Evolutionary conservation across 1,140 invertebrate genomes (phyloP).

Genomic region (Grapholita molesta): DNA sequence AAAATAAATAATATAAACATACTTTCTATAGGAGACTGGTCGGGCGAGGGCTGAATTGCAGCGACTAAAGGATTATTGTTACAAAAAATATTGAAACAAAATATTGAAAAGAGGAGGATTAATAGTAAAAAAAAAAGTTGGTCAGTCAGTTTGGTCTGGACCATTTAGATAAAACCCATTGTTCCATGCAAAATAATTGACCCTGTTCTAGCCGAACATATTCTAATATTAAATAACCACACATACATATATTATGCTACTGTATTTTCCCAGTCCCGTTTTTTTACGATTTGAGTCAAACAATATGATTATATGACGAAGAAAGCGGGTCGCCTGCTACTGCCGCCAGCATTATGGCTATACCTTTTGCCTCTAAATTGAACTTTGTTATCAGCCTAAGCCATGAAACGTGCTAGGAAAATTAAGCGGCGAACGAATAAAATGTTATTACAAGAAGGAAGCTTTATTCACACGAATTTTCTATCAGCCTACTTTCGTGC

Average conservation of each 20-base stretch:
- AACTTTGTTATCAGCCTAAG: conserved; percentile 36
- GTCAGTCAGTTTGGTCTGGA: too few relatives aligned
- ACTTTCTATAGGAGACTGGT: not conserved
- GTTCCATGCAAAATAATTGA: too few relatives aligned
- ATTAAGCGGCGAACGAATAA: conserved; percentile 28
- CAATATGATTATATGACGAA: not conserved
- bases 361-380: conserved; percentile 28
- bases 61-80: not conserved
- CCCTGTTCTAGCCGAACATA: too few relatives aligned
- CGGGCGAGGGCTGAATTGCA: not conserved
- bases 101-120: too few relatives aligned
- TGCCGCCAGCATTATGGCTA: conserved; percentile 21
- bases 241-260: too few relatives aligned
- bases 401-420: conserved; percentile 34
- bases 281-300: too few relatives aligned
- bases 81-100: not conserved
- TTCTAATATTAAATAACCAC: too few relatives aligned
- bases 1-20: conserved; percentile 24
- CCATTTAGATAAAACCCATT: too few relatives aligned
- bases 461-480: conserved; percentile 15
- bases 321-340: not conserved
- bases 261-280: too few relatives aligned
- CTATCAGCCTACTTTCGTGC: conserved; percentile 6
- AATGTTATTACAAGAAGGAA: conserved; percentile 32
- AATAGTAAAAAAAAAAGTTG: too few relatives aligned